Evolutionary conservation across 1,140 invertebrate genomes (phyloP), one percentile per base, ranked within the genome.

Genomic region (Bathynomus jamesi): DNA sequence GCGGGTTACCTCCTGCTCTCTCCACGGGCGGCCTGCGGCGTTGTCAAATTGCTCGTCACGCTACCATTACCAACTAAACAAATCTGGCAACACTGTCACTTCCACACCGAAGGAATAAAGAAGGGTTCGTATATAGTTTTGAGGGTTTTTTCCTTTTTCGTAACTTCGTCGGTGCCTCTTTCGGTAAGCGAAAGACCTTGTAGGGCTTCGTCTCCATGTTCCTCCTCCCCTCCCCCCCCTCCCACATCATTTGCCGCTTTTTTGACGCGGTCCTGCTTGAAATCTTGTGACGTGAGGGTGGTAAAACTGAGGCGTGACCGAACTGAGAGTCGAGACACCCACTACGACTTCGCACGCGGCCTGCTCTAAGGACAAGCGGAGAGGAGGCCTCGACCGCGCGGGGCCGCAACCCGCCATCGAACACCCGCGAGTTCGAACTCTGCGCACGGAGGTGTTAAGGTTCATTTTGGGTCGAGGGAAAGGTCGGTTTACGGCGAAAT

Each of bases 61-160:
- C 69, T 61, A 68, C 65, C 73, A 71, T 53, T 5, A 53, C 21
- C 40, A 53, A 70, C 67, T 60, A 67, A 61, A 71, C 65, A 65
- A 74, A 71, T 71, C 64, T 71, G 73, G 73, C 73, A 74, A 74
- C 73, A 74, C 73, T 71, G 73, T 71, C 73, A 70, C 65, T 46
- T 74, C 69, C 65, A 66, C 72, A 68, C 72, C 72, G 63, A 66
- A n/a, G n/a, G n/a, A n/a, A n/a, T n/a, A n/a, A n/a, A n/a, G n/a
- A n/a, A n/a, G n/a, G n/a, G n/a, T n/a, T n/a, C n/a, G n/a, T n/a
- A n/a, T n/a, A n/a, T n/a, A n/a, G n/a, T n/a, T n/a, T n/a, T n/a
- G n/a, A n/a, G n/a, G n/a, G n/a, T n/a, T n/a, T n/a, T n/a, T n/a
- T n/a, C n/a, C n/a, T n/a, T n/a, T n/a, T n/a, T n/a, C n/a, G n/a